These are phyloP conservation scores for Tamias sibiricus DNA, from an alignment of 2,113 vertebrate species.

Conservation along the genomic window DNA sequence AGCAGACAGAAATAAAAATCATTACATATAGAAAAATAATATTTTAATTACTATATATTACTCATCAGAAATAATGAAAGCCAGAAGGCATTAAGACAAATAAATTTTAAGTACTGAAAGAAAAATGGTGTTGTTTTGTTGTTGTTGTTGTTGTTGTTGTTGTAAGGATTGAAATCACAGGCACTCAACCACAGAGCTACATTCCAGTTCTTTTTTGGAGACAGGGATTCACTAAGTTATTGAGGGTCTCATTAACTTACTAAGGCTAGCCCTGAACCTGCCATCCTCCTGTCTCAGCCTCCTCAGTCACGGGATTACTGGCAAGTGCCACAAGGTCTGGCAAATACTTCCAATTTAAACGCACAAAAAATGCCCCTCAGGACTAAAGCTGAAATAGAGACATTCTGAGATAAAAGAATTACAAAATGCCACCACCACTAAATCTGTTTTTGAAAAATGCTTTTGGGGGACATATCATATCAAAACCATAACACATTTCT, in stretches of 20 bases:
- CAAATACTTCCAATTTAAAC: neutral
- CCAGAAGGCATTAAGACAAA: neutral
- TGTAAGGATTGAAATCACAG: too few species aligned
- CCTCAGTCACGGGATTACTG: too few species aligned
- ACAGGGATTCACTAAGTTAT: too few species aligned
- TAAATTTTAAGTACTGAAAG: neutral
- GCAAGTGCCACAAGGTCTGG: too few species aligned
- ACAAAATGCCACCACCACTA: neutral
- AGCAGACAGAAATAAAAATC: neutral
- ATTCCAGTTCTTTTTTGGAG: too few species aligned
- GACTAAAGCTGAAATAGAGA: neutral
- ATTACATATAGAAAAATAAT: neutral
- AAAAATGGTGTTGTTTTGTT: neutral
- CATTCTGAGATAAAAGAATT: neutral
- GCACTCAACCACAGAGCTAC: too few species aligned
- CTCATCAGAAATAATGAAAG: neutral
- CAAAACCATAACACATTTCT: too few species aligned
- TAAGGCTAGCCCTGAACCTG: too few species aligned
- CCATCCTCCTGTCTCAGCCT: too few species aligned
- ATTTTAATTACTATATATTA: neutral
- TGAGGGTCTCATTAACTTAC: too few species aligned
- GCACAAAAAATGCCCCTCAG: neutral
- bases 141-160: too few species aligned
- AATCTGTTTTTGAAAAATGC: neutral
- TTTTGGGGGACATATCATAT: too few species aligned